Percentiles rank a stretch among this genome's conserved stretches.
These are phyloP conservation scores for Laspeyria flexula DNA, from an alignment of 2,888 invertebrate genomes.

Conservation along the genomic window DNA sequence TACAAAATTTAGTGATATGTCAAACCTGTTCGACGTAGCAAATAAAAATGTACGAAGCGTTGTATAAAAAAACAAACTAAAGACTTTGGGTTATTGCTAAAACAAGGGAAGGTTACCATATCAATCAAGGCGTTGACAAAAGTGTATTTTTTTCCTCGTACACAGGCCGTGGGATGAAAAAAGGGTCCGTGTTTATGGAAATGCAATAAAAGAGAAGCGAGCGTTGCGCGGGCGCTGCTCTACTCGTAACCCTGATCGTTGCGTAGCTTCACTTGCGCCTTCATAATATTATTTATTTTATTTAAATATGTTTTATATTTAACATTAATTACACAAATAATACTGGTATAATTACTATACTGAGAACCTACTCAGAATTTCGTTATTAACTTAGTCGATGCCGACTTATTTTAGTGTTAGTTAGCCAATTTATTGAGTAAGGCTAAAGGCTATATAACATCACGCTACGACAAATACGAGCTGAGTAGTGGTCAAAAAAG, in stretches of 20 bases:
- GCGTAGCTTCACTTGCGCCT: constrained; percentile 43
- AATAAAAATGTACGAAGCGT: constrained; percentile 80
- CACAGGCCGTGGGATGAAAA: constrained; percentile 71
- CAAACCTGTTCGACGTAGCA: constrained; percentile 81
- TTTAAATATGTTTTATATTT: constrained; percentile 1
- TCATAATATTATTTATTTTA: constrained; percentile 14
- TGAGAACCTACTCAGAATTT: no score
- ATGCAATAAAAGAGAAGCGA: constrained; percentile 70
- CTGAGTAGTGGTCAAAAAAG: no score
- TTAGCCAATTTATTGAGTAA: no score
- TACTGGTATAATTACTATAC: no score
- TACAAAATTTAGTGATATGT: constrained; percentile 85
- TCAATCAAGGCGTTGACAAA: constrained; percentile 85
- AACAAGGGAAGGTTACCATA: constrained; percentile 84
- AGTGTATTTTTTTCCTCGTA: constrained; percentile 71
- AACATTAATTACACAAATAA: not conserved
- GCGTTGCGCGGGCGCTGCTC: constrained; percentile 53
- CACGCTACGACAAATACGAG: no score
- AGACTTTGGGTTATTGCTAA: constrained; percentile 81
- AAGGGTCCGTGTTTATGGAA: constrained; percentile 81
- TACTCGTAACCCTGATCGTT: constrained; percentile 37
- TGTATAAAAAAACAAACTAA: constrained; percentile 62
- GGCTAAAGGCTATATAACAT: no score
- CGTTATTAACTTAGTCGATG: no score
- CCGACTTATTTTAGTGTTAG: no score